Evolutionary conservation across 2,797 vertebrate genomes (phyloP).

Genomic region (Rachycentron canadum): DNA sequence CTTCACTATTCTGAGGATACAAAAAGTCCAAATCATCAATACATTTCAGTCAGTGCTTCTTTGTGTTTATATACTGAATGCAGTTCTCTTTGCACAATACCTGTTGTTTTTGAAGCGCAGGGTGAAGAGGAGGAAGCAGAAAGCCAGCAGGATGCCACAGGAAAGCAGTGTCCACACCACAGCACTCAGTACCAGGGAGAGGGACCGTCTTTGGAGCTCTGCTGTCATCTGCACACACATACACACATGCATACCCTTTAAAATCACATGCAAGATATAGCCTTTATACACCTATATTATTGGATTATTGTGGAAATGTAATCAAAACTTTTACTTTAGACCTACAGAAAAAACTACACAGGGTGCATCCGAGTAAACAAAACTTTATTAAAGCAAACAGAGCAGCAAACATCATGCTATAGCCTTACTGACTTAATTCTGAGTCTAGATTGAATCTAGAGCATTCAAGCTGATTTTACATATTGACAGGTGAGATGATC

Average conservation of each 20-base stretch:
- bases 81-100: slow-evolving; percentile 73
- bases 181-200: slow-evolving; percentile 88
- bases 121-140: slow-evolving; percentile 93
- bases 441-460: too few relatives aligned
- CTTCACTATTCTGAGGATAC: slow-evolving; percentile 93
- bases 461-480: slow-evolving; percentile 21
- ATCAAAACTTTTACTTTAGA: background rate
- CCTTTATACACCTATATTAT: background rate
- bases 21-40: slow-evolving; percentile 8
- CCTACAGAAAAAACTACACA: slow-evolving; percentile 10
- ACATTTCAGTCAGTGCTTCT: background rate
- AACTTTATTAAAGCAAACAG: slow-evolving; percentile 67
- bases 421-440: background rate
- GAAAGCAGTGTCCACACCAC: slow-evolving; percentile 92
- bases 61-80: background rate
- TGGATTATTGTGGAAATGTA: background rate
- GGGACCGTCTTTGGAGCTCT: slow-evolving; percentile 68
- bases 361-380: background rate
- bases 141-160: slow-evolving; percentile 89
- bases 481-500: slow-evolving; percentile 63
- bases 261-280: background rate
- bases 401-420: slow-evolving; percentile 5
- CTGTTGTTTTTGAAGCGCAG: slow-evolving; percentile 96
- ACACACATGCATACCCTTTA: slow-evolving; percentile 42
- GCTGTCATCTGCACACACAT: slow-evolving; percentile 71